Conservation (phyloP, 2,888 invertebrate genomes). For the Ormia ochracea region DNA sequence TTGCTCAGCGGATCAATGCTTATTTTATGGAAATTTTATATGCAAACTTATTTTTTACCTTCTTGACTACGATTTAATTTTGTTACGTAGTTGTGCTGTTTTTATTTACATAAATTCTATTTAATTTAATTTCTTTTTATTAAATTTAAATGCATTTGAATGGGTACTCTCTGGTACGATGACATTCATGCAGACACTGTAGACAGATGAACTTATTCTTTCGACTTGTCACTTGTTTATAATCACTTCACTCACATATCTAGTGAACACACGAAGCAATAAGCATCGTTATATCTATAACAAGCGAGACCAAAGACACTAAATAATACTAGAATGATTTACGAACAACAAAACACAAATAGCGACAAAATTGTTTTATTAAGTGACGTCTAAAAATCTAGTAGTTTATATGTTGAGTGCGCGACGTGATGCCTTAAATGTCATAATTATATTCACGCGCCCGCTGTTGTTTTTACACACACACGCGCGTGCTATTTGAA, state of each 20-base stretch:
- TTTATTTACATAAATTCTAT: background rate
- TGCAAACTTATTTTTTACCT: too few relatives aligned
- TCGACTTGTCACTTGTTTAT: conserved; percentile 53
- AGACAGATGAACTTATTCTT: background rate
- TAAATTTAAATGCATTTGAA: conserved; percentile 35
- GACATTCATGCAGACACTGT: conserved; percentile 6
- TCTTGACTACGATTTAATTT: too few relatives aligned
- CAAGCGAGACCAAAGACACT: conserved; percentile 22
- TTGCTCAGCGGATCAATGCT: too few relatives aligned
- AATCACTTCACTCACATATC: conserved; percentile 41
- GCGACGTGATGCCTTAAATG: conserved; percentile 43
- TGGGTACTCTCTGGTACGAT: conserved; percentile 42
- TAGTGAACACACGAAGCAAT: too few relatives aligned
- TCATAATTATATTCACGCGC: conserved; percentile 52
- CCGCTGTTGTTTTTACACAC: conserved; percentile 12
- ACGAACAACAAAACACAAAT: conserved; percentile 22
- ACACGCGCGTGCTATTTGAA: too few relatives aligned
- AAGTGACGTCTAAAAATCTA: conserved; percentile 38
- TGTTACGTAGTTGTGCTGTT: background rate
- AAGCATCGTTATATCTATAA: background rate
- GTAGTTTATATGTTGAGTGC: conserved; percentile 20
- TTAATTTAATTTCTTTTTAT: conserved; percentile 35
- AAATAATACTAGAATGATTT: conserved; percentile 33
- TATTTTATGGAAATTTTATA: too few relatives aligned
- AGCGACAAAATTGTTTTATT: conserved; percentile 41